These are phyloP conservation scores for Macrophya alboannulata DNA, from an alignment of 2,888 invertebrate species.

Conservation along the genomic window DNA sequence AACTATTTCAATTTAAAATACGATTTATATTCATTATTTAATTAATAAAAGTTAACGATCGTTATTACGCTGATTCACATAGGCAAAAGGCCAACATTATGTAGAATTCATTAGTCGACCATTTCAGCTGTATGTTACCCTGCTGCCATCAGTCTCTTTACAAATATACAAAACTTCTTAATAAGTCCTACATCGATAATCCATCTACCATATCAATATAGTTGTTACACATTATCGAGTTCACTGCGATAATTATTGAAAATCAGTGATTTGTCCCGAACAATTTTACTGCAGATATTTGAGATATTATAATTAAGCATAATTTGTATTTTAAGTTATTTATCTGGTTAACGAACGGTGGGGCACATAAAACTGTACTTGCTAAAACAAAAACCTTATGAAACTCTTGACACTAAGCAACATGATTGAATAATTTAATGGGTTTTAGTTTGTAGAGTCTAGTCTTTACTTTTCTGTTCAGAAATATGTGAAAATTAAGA, in stretches of 20 bases:
- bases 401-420: not conserved
- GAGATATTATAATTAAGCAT: constrained; percentile 3
- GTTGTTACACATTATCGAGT: not conserved
- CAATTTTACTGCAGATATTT: not conserved
- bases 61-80: constrained; percentile 31
- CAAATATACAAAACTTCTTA: not conserved
- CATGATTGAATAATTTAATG: not conserved
- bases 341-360: not conserved
- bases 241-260: not conserved
- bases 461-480: not conserved
- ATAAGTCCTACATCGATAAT: not conserved
- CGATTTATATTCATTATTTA: constrained; percentile 23
- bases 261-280: not conserved
- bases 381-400: not conserved
- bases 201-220: not conserved
- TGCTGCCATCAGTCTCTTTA: constrained; percentile 50
- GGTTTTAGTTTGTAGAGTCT: too few species aligned
- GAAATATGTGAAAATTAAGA: not conserved
- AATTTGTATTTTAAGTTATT: not conserved
- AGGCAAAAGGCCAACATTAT: constrained; percentile 5
- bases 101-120: constrained; percentile 43
- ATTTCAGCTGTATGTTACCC: constrained; percentile 42
- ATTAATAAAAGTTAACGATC: constrained; percentile 16
- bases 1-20: constrained; percentile 47
- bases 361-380: not conserved